Percentiles rank a stretch among this genome's conserved stretches.
phyloP scores from a whole-genome alignment of 2,797 vertebrate species.

The Alcedo atthis region DNA sequence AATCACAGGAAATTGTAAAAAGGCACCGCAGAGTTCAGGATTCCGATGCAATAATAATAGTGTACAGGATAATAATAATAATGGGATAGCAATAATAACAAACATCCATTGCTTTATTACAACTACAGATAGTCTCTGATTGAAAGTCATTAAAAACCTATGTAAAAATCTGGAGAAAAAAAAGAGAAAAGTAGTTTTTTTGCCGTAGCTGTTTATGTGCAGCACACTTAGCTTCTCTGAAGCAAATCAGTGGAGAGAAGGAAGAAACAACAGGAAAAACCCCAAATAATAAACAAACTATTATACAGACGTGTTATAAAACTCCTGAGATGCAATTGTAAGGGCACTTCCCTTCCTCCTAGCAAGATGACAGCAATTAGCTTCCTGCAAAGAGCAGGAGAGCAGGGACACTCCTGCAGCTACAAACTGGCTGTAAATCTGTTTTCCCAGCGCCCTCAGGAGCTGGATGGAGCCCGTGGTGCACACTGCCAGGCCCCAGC shows the following conservation, averaged over 20 bases:
- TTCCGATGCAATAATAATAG: slow-evolving; percentile 51
- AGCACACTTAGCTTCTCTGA: neutral
- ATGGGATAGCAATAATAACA: slow-evolving; percentile 49
- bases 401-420: neutral
- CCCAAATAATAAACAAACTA: slow-evolving; percentile 32
- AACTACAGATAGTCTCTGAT: slow-evolving; percentile 31
- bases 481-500: neutral
- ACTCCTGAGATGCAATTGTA: slow-evolving; percentile 12
- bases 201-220: neutral
- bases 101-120: slow-evolving; percentile 23
- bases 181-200: neutral
- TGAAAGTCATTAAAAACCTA: slow-evolving; percentile 38
- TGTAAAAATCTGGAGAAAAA: slow-evolving; percentile 1
- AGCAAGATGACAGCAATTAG: slow-evolving; percentile 44
- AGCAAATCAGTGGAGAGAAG: neutral
- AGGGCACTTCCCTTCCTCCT: neutral
- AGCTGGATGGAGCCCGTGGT: neutral
- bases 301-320: slow-evolving; percentile 41
- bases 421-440: slow-evolving; percentile 3
- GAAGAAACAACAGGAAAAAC: slow-evolving; percentile 12
- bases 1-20: slow-evolving; percentile 41
- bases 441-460: neutral
- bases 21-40: slow-evolving; percentile 16
- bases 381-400: slow-evolving; percentile 10
- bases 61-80: slow-evolving; percentile 40